Base-by-base conservation (phyloP, 2,888 invertebrate genomes). In the Euclidia mi region DNA sequence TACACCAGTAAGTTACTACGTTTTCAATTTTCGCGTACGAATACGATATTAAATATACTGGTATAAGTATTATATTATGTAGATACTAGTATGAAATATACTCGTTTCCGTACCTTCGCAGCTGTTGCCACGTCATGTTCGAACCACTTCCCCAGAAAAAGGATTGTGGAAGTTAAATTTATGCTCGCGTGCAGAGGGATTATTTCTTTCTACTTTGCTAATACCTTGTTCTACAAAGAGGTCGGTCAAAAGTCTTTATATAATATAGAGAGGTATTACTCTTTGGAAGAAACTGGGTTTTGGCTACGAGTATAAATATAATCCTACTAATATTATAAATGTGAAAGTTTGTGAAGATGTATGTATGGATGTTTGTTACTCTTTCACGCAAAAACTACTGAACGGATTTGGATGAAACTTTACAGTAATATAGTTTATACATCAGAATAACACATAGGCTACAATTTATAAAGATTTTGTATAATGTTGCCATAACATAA, bases 41-140 rank as follows among this genome's bases (percentile, higher is more conserved):
- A 3, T 9, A 37, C 9, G 9, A 14, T 37, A 37, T 14, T 11
- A 7, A 4, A 34, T 34, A 14, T n/a, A n/a, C n/a, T n/a, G 12
- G 12, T 2, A 34, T 3, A 15, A 12, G 15, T 31, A 29, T 31
- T 29, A n/a, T n/a, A n/a, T 15, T 42, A 29, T 3, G 15, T 34
- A 38, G 3, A 7, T 40, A 1, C n/a, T 15, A 40, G 12, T 41
- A 52, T 50, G 58, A 50, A 46, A 48, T 46, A 44, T 62, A 57
- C 52, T 18, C 53, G 15, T 37, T 45, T 34, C 37, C 38, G 32
- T 43, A 40, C 44, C 12, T 48, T 52, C 53, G 72, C 86, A 84
- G 83, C 83, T 84, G 86, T 79, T 82, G 71, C 85, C 79, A 63
- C 71, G 76, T 79, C 82, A 79, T 78, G 79, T 78, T 66, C 52